These are phyloP conservation scores for Elmis aenea DNA, from an alignment of 2,888 invertebrate genomes.

Conservation along the genomic window DNA sequence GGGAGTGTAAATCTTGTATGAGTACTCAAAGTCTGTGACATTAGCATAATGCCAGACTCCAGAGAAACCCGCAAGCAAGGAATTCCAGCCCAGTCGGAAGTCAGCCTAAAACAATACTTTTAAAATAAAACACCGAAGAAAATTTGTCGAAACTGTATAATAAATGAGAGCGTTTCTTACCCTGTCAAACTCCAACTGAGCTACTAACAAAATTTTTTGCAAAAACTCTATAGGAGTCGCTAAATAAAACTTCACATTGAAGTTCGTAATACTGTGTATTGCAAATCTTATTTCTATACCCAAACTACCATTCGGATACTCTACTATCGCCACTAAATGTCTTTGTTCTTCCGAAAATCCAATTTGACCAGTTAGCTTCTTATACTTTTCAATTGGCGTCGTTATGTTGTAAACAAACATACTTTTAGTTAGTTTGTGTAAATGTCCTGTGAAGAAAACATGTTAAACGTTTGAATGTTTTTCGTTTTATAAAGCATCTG, in stretches of 20 bases:
- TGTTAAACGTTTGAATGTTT: too few relatives aligned
- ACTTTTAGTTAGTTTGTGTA: slow-evolving; percentile 67
- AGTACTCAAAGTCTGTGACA: slow-evolving; percentile 69
- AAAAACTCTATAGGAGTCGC: slow-evolving; percentile 71
- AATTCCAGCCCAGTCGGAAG: slow-evolving; percentile 71
- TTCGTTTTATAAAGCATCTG: too few relatives aligned
- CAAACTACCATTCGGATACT: slow-evolving; percentile 62
- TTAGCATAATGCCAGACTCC: slow-evolving; percentile 71
- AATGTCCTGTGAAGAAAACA: slow-evolving; percentile 51
- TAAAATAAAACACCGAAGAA: too few relatives aligned
- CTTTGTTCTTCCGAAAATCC: slow-evolving; percentile 66
- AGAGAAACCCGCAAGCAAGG: slow-evolving; percentile 67
- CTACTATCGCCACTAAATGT: slow-evolving; percentile 69
- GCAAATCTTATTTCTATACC: slow-evolving; percentile 65
- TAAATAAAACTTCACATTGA: slow-evolving; percentile 67
- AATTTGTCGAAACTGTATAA: neutral
- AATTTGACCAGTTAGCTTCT: slow-evolving; percentile 61
- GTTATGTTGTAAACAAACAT: slow-evolving; percentile 71
- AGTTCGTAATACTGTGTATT: slow-evolving; percentile 59
- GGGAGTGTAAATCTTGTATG: slow-evolving; percentile 72
- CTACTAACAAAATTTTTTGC: slow-evolving; percentile 61
- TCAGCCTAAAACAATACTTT: slow-evolving; percentile 53
- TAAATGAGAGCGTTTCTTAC: slow-evolving; percentile 41
- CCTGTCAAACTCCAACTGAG: slow-evolving; percentile 62
- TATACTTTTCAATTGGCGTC: slow-evolving; percentile 64